These are phyloP conservation scores for Xestoiulus laeticollis DNA, from an alignment of 2,888 invertebrate genomes.

Conservation along the genomic window DNA sequence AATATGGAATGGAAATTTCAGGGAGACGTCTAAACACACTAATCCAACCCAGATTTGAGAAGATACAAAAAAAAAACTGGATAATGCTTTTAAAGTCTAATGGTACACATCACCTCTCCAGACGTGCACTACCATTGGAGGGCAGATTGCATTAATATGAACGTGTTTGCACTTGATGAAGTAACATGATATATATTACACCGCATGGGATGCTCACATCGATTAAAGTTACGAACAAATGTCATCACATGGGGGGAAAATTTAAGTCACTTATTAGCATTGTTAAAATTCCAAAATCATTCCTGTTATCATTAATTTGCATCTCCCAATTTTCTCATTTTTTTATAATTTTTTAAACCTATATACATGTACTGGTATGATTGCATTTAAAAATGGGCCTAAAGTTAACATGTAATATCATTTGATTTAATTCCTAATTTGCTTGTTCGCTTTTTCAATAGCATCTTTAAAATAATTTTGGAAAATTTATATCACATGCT, in stretches of 20 bases:
- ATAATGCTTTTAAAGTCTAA: background rate
- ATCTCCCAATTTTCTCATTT: too few relatives aligned
- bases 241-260: background rate
- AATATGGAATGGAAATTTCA: slow-evolving; percentile 5
- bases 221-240: background rate
- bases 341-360: too few relatives aligned
- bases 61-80: background rate
- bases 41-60: background rate
- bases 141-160: background rate
- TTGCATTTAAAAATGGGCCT: too few relatives aligned
- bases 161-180: background rate
- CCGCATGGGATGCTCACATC: background rate
- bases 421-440: too few relatives aligned
- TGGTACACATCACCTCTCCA: background rate
- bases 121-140: background rate
- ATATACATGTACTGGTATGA: too few relatives aligned
- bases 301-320: background rate
- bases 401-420: too few relatives aligned
- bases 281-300: background rate
- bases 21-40: slow-evolving; percentile 4
- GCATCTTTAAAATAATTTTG: too few relatives aligned
- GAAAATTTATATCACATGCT: too few relatives aligned
- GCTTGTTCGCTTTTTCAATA: too few relatives aligned
- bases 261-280: background rate
- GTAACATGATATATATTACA: background rate